Conservation (phyloP, 2,888 invertebrate species). For the Bimastos eiseni region DNA sequence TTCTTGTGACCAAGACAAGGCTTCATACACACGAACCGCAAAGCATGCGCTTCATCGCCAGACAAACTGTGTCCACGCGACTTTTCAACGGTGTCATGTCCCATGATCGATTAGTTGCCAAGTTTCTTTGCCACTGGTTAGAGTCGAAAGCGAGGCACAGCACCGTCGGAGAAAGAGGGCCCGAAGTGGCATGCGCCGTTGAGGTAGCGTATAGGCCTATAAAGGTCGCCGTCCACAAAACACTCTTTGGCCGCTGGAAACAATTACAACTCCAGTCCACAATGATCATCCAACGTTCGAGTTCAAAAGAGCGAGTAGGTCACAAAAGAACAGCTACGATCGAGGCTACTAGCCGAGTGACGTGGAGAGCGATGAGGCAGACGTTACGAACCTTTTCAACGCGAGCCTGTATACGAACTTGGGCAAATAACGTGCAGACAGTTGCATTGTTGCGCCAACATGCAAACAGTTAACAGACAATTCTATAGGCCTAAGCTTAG, state of each 20-base stretch:
- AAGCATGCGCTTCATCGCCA: neutral
- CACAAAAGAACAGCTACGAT: neutral
- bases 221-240: neutral
- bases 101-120: neutral
- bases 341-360: neutral
- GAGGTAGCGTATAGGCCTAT: neutral
- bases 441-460: neutral
- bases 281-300: neutral
- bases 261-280: neutral
- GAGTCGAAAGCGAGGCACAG: neutral
- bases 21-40: neutral
- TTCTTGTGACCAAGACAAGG: neutral
- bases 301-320: neutral
- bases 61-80: slow-evolving; percentile 2
- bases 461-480: neutral
- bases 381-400: neutral
- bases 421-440: neutral
- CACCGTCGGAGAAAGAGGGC: neutral
- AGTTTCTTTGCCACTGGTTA: neutral
- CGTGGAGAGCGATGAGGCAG: neutral
- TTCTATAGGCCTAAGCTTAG: neutral
- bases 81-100: neutral
- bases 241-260: neutral
- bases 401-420: neutral
- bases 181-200: neutral